phyloP scores from a whole-genome alignment of 64 coral and sea anemone species.

The Stichodactyla helianthus region DNA sequence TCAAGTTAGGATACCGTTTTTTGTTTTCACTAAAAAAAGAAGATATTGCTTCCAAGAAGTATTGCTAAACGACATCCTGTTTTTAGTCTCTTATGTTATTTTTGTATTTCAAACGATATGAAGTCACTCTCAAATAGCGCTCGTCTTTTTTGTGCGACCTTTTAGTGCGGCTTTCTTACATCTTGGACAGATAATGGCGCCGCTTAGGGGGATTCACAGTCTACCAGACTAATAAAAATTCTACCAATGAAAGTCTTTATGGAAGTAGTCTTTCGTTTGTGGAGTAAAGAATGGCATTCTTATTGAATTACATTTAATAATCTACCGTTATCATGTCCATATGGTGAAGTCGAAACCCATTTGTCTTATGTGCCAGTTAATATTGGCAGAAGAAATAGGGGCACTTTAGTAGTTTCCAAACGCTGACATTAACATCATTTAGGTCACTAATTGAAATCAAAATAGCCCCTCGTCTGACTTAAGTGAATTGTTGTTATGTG shows the following conservation, averaged over 20 bases:
- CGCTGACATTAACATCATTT: conserved; percentile 12
- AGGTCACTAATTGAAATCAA: conserved; percentile 20
- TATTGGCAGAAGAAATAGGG: conserved; percentile 9
- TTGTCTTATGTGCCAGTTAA: background rate
- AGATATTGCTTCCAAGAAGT: background rate
- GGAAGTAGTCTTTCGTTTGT: background rate
- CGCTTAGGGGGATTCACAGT: background rate
- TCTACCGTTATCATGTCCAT: conserved; percentile 8
- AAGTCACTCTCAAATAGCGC: background rate
- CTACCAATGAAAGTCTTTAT: background rate
- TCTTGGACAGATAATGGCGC: background rate
- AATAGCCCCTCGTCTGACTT: conserved; percentile 1
- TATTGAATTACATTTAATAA: conserved; percentile 4
- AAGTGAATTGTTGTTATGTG: conserved; percentile 24
- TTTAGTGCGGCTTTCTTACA: conserved; percentile 9
- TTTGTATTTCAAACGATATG: background rate
- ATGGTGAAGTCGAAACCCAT: conserved; percentile 4
- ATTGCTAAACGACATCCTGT: background rate
- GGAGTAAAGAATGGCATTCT: background rate
- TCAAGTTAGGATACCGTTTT: conserved; percentile 9
- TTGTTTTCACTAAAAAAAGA: background rate
- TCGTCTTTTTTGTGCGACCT: background rate
- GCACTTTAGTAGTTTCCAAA: conserved; percentile 1
- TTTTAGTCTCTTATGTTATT: background rate
- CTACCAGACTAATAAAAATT: background rate